Evolutionary conservation across 2,797 vertebrate species (phyloP).

Genomic region (Silurus aristotelis): DNA sequence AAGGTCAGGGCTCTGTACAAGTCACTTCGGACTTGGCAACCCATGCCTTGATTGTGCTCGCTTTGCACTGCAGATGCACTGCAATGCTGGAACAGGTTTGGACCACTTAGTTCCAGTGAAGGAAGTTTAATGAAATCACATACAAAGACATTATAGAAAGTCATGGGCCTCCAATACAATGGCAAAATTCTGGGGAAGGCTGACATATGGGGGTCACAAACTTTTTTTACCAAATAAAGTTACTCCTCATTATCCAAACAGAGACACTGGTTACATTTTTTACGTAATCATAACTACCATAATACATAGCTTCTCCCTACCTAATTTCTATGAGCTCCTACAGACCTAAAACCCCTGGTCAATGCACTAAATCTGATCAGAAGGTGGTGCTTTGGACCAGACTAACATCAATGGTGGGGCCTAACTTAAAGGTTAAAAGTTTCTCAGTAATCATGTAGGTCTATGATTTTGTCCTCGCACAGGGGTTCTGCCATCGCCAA

Average conservation of each 20-base stretch:
- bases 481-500: slow-evolving; percentile 98
- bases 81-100: neutral
- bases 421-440: neutral
- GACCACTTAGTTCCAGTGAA: no score
- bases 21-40: neutral
- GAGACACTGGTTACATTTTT: neutral
- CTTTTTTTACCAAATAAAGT: neutral
- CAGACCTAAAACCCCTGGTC: no score
- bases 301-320: neutral
- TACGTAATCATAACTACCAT: neutral
- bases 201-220: no score
- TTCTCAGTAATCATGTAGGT: neutral
- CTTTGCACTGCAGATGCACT: neutral
- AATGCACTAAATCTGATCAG: neutral
- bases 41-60: neutral
- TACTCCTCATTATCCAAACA: neutral
- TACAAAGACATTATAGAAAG: no score
- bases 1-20: neutral
- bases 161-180: no score
- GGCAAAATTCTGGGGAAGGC: no score
- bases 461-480: slow-evolving; percentile 39
- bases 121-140: no score
- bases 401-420: neutral
- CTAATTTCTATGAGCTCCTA: no score
- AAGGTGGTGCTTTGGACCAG: neutral